Conservation (phyloP, 1,140 invertebrate genomes). For the Mesaphorura yosii region DNA sequence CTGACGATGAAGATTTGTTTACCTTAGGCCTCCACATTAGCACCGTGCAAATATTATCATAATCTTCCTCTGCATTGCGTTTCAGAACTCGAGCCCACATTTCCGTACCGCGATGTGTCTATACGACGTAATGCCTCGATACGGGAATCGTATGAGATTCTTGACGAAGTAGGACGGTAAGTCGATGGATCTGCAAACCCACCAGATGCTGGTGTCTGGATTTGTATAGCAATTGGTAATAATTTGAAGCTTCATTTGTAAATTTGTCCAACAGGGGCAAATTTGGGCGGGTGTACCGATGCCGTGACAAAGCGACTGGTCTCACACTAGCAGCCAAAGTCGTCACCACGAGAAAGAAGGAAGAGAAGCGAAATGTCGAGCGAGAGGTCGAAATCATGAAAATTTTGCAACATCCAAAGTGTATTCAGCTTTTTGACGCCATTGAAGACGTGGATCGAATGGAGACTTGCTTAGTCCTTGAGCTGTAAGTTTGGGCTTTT, state of each 20-base stretch:
- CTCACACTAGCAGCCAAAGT: conserved; percentile 85
- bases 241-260: too few relatives aligned
- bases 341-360: conserved; percentile 61
- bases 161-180: conserved; percentile 52
- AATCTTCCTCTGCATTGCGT: conserved; percentile 33
- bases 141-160: conserved; percentile 64
- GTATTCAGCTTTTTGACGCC: conserved; percentile 92
- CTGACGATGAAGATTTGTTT: too few relatives aligned
- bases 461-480: conserved; percentile 85
- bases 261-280: conserved; percentile 94
- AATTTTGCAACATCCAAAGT: conserved; percentile 74
- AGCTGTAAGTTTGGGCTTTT: conserved; percentile 65
- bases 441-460: conserved; percentile 69
- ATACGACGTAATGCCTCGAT: conserved; percentile 63
- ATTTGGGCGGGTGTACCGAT: conserved; percentile 93
- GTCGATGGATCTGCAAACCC: too few relatives aligned
- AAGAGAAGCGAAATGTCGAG: conserved; percentile 81
- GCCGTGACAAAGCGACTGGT: conserved; percentile 66
- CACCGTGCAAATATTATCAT: too few relatives aligned
- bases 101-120: conserved; percentile 66
- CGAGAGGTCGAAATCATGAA: conserved; percentile 95
- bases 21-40: too few relatives aligned
- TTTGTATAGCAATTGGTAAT: too few relatives aligned
- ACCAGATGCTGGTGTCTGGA: too few relatives aligned
- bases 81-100: conserved; percentile 71